Conservation (phyloP, 2,113 vertebrate genomes). For the Cottus gobio region DNA sequence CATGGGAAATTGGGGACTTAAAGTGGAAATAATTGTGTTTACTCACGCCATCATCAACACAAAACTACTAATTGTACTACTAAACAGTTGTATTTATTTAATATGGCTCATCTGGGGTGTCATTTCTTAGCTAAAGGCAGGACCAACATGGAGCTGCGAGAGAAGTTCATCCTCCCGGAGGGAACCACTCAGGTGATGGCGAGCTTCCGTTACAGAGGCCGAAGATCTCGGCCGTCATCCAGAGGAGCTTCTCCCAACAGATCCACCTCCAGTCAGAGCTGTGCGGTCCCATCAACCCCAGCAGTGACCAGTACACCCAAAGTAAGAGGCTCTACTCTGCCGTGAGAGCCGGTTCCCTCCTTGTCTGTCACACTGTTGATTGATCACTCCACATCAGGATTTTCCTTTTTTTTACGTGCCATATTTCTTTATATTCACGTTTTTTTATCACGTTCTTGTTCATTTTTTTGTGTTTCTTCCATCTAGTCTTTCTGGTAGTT, state of each 20-base stretch:
- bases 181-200: slow-evolving; percentile 95
- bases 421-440: slow-evolving; percentile 14
- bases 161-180: slow-evolving; percentile 98
- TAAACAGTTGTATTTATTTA: not conserved
- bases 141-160: slow-evolving; percentile 96
- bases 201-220: slow-evolving; percentile 94
- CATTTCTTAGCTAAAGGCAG: slow-evolving; percentile 91
- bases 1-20: not conserved
- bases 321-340: slow-evolving; percentile 76
- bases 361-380: not conserved
- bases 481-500: slow-evolving; percentile 65
- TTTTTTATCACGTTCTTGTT: slow-evolving; percentile 28
- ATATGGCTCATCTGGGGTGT: slow-evolving; percentile 35
- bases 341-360: not conserved
- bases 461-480: slow-evolving; percentile 36
- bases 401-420: slow-evolving; percentile 10
- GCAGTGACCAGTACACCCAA: slow-evolving; percentile 86
- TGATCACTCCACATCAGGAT: slow-evolving; percentile 30
- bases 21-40: slow-evolving; percentile 47
- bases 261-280: slow-evolving; percentile 93
- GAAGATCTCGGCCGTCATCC: slow-evolving; percentile 93
- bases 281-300: slow-evolving; percentile 77
- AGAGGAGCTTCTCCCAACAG: slow-evolving; percentile 94
- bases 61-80: not conserved
- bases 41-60: not conserved